phyloP scores from a whole-genome alignment of 2,888 invertebrate genomes.

The Onthophagus sagittarius region DNA sequence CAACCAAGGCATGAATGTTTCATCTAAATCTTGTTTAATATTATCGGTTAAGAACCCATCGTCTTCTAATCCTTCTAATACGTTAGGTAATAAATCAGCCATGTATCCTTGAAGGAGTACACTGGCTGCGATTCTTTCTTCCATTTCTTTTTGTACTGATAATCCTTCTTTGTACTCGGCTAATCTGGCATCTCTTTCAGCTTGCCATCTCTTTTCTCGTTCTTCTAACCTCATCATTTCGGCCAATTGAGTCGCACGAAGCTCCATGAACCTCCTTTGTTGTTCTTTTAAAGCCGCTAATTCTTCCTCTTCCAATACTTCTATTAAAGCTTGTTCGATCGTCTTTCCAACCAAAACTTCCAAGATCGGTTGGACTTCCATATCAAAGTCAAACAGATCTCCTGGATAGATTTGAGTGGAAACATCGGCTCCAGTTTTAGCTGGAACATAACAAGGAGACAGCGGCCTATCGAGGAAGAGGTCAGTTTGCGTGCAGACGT shows the following conservation, averaged over 20 bases:
- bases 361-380: conserved; percentile 84
- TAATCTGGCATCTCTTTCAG: conserved; percentile 71
- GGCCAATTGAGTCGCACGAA: conserved; percentile 76
- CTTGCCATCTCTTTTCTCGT: conserved; percentile 65
- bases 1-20: conserved; percentile 84
- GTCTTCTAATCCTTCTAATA: conserved; percentile 74
- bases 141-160: conserved; percentile 65
- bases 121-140: conserved; percentile 73
- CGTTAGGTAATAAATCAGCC: conserved; percentile 79
- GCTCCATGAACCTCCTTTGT: conserved; percentile 66
- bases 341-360: conserved; percentile 88
- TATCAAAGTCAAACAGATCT: conserved; percentile 89
- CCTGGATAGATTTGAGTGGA: conserved; percentile 85
- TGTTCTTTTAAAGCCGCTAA: conserved; percentile 75
- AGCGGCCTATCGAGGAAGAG: conserved; percentile 78
- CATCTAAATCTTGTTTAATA: conserved; percentile 65
- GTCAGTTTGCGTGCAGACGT: conserved; percentile 78
- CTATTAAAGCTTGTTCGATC: conserved; percentile 82
- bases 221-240: conserved; percentile 79
- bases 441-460: conserved; percentile 74
- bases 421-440: conserved; percentile 72
- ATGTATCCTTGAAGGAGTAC: conserved; percentile 83
- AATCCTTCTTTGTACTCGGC: conserved; percentile 65
- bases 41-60: conserved; percentile 66
- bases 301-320: conserved; percentile 92